A percentile compares a stretch with the other conserved stretches of the same genome.
phyloP scores from a whole-genome alignment of 2,113 vertebrate genomes.

The Sturnira hondurensis region DNA sequence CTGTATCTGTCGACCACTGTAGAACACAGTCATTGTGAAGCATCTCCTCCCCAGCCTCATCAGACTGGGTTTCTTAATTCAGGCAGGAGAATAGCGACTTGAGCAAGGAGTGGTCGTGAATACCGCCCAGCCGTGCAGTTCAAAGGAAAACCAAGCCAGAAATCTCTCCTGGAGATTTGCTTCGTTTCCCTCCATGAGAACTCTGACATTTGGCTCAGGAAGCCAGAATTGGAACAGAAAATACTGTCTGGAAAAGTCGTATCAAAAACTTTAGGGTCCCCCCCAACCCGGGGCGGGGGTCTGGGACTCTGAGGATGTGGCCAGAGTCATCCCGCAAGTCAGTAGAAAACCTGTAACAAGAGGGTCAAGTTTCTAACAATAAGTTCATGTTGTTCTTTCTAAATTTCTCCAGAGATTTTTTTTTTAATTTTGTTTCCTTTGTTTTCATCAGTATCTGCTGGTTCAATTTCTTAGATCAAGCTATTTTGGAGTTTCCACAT shows the following conservation, averaged over 20 bases:
- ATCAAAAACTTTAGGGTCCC: not conserved
- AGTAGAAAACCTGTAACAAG: fast-evolving
- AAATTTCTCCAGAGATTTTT: not conserved
- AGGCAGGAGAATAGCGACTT: not conserved
- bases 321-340: not conserved
- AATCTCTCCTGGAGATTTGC: not conserved
- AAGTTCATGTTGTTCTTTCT: not conserved
- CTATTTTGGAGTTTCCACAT: slow-evolving; percentile 10
- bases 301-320: not conserved
- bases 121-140: not conserved
- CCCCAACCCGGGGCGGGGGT: not conserved
- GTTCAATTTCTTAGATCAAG: slow-evolving; percentile 39
- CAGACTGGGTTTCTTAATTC: slow-evolving; percentile 11
- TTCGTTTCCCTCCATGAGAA: slow-evolving; percentile 18
- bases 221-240: not conserved
- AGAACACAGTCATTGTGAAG: not conserved
- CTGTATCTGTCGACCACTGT: not conserved
- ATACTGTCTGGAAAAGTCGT: not conserved
- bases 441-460: not conserved
- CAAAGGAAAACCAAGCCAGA: not conserved
- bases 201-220: not conserved
- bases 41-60: not conserved
- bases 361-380: not conserved
- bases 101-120: not conserved
- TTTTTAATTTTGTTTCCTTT: not conserved